Evolutionary conservation across 2,113 vertebrate genomes (phyloP).

Genomic region (Gnathonemus longibarbis): DNA sequence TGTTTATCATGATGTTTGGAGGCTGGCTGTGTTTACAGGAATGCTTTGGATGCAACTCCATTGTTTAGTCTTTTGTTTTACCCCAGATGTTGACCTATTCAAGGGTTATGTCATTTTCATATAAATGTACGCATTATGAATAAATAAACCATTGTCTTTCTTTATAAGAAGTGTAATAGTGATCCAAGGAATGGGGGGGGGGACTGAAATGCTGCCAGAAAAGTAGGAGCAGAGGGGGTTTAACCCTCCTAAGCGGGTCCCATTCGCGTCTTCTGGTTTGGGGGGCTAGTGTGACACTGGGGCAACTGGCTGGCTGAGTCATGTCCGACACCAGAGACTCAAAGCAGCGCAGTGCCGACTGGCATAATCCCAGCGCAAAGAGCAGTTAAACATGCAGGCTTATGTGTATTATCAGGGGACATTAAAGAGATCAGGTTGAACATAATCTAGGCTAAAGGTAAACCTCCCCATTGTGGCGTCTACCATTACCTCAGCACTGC

Average conservation of each 20-base stretch:
- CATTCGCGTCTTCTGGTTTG: background rate
- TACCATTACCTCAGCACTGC: background rate
- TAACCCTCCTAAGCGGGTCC: background rate
- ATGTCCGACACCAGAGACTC: background rate
- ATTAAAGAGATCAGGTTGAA: conserved; percentile 52
- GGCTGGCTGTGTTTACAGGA: background rate
- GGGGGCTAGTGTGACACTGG: background rate
- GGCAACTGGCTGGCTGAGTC: background rate
- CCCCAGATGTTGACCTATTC: background rate
- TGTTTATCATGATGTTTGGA: background rate
- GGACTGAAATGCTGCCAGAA: background rate
- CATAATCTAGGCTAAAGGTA: conserved; percentile 49
- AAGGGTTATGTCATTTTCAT: background rate
- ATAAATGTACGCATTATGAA: background rate
- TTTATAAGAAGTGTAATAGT: background rate
- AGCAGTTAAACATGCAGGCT: conserved; percentile 44
- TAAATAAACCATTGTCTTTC: background rate
- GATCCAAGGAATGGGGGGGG: background rate
- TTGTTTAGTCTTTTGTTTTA: background rate
- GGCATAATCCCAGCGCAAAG: conserved; percentile 23
- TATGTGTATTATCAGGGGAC: conserved; percentile 49
- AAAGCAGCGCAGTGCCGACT: background rate
- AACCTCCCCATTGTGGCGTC: conserved; percentile 33
- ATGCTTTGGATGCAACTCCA: background rate
- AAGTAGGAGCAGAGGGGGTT: background rate